Base-by-base conservation (phyloP, 2,888 invertebrate genomes). In the Autographa pulchrina region DNA sequence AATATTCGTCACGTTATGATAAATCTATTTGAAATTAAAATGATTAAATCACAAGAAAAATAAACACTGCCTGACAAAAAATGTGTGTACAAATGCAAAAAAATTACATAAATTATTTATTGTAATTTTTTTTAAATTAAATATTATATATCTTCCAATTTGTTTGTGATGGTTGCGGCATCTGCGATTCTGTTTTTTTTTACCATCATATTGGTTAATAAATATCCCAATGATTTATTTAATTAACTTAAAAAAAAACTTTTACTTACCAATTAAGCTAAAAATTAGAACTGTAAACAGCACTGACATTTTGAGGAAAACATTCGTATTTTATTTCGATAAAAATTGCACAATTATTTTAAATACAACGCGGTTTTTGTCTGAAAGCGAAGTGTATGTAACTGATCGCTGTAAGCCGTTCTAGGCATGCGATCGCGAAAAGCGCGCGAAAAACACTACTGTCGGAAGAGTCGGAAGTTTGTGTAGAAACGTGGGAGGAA, bases 381-480 rank as follows among this genome's bases (percentile, higher is more conserved):
- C 78, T 70, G 60, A 72, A 74, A 76, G 61, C 62, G 11, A 62
- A 9, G 20, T 20, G 20, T 8, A 68, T 35, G 38, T 11, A 38
- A 58, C 61, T 56, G 62, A 60, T 60, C 65, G 62, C 62, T 68
- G 61, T 69, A 65, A 82, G 77, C 67, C 80, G 62, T 66, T 70
- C 74, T 85, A 89, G 86, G 84, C 90, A 89, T 90, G 91, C 87
- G 91, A 78, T 86, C 88, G 85, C 88, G 90, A 91, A 93, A 94
- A 92, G 90, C 90, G 91, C 92, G 88, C 90, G 89, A 91, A 90
- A 92, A 88, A 84, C 84, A 93, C 92, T 92, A 87, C 78, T 83
- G 85, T 83, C 85, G 85, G 85, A 88, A 89, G 86, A 83, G 85
- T 83, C 85, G 85, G 85, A 88, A 89, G 86, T 86, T 87, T 80